These are phyloP conservation scores for Zhengitettix transpicula DNA, from an alignment of 2,888 invertebrate species.

Conservation along the genomic window DNA sequence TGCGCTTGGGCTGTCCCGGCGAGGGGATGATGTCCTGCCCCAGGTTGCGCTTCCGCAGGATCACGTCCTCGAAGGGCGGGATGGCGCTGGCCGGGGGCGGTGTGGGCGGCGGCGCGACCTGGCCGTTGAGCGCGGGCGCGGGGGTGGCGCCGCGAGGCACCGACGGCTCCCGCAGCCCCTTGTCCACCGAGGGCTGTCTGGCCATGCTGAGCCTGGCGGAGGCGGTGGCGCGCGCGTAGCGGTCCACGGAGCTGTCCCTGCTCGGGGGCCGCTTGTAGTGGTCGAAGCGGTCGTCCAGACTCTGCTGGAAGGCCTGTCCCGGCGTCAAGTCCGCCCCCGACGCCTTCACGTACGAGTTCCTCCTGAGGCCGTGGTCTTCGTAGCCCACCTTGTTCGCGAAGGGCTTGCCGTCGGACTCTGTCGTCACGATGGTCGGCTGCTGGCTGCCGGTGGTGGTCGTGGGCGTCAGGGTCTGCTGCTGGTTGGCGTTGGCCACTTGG, in stretches of 20 bases:
- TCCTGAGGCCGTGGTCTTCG: conserved; percentile 25
- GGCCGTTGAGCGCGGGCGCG: conserved; percentile 41
- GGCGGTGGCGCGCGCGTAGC: conserved; percentile 29
- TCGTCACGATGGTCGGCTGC: conserved; percentile 15
- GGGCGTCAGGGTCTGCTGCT: neutral
- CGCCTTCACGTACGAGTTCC: conserved; percentile 32
- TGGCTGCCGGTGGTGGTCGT: conserved; percentile 4
- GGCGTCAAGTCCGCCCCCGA: conserved; percentile 33
- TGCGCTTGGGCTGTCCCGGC: conserved; percentile 73
- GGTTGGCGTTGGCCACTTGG: conserved; percentile 10
- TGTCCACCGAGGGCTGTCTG: conserved; percentile 67
- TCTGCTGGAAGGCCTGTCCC: conserved; percentile 25
- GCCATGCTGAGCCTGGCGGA: neutral
- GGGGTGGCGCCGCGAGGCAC: conserved; percentile 34
- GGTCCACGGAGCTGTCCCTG: conserved; percentile 71
- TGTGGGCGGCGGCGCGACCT: conserved; percentile 39
- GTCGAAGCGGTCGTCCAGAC: conserved; percentile 81
- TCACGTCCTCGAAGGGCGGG: conserved; percentile 62
- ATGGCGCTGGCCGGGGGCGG: conserved; percentile 25
- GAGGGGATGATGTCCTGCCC: conserved; percentile 84
- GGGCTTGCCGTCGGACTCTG: conserved; percentile 1
- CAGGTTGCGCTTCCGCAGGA: conserved; percentile 59
- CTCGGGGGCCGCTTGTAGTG: conserved; percentile 86
- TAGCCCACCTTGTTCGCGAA: neutral
- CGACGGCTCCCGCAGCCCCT: conserved; percentile 36